Percentiles rank a stretch among this genome's conserved stretches.
Conservation (phyloP, 2,888 invertebrate species). For the Gisinianus flammeolus region DNA sequence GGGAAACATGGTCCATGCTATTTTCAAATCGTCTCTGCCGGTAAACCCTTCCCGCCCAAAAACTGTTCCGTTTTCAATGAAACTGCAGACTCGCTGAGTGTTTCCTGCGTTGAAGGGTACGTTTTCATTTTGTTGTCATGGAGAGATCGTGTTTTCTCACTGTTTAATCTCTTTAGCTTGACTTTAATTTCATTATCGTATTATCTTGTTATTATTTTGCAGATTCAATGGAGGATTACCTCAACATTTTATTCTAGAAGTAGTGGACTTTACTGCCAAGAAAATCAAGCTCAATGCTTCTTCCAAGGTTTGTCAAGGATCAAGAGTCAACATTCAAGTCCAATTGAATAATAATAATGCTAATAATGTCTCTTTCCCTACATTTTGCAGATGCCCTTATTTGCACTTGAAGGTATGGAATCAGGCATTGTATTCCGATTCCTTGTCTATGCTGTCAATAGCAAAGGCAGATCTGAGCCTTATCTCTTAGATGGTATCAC, state of each 20-base stretch:
- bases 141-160: background rate
- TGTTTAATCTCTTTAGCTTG: too few species aligned
- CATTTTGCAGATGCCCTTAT: constrained; percentile 54
- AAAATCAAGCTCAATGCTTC: constrained; percentile 71
- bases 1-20: constrained; percentile 81
- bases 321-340: background rate
- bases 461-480: constrained; percentile 84
- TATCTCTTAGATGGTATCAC: constrained; percentile 82
- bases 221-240: constrained; percentile 73
- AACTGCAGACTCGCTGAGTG: constrained; percentile 80
- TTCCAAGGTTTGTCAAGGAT: constrained; percentile 58
- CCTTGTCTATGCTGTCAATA: constrained; percentile 83
- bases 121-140: background rate
- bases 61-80: constrained; percentile 90
- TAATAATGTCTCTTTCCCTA: background rate
- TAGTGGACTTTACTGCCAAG: constrained; percentile 74
- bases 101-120: constrained; percentile 80
- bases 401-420: constrained; percentile 60
- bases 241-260: constrained; percentile 82
- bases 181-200: background rate
- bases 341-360: background rate
- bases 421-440: constrained; percentile 66
- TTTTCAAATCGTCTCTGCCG: constrained; percentile 74
- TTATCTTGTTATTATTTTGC: background rate
- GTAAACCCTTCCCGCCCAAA: constrained; percentile 84